phyloP scores from a whole-genome alignment of 2,888 invertebrate genomes.

The Lissocephala sabroskyi region DNA sequence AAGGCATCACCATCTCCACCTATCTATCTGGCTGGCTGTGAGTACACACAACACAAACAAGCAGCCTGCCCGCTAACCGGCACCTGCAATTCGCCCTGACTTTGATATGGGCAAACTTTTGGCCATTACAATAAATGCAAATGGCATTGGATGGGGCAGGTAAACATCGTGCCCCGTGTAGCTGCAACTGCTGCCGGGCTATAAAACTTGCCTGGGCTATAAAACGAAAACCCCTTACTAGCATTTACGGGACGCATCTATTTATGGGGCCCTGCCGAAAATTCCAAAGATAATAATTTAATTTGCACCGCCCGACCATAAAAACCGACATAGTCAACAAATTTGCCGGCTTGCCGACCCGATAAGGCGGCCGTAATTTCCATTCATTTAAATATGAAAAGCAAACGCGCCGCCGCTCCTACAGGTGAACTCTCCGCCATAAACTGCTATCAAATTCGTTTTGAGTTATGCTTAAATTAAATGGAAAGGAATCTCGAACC shows the following conservation, averaged over 20 bases:
- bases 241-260: constrained; percentile 14
- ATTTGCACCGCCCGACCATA: constrained; percentile 37
- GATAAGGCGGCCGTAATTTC: constrained; percentile 19
- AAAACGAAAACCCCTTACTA: too few species aligned
- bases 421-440: too few species aligned
- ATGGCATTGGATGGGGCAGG: constrained; percentile 19
- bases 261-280: constrained; percentile 40
- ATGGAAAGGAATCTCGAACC: too few species aligned
- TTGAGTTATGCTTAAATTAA: constrained; percentile 11
- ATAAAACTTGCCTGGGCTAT: too few species aligned
- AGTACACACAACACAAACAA: constrained; percentile 28
- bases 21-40: constrained; percentile 14
- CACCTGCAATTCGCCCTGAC: constrained; percentile 35
- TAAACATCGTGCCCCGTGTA: too few species aligned
- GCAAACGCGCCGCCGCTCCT: constrained; percentile 3
- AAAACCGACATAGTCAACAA: constrained; percentile 35
- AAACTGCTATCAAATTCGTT: background rate
- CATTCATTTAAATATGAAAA: constrained; percentile 3
- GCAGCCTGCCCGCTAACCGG: constrained; percentile 47
- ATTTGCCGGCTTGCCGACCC: constrained; percentile 10
- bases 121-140: constrained; percentile 55
- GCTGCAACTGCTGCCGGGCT: too few species aligned
- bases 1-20: constrained; percentile 14
- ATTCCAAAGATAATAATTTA: constrained; percentile 52
- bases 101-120: constrained; percentile 47